phyloP scores from a whole-genome alignment of 2,797 vertebrate genomes.

The Psittacula derbiana region DNA sequence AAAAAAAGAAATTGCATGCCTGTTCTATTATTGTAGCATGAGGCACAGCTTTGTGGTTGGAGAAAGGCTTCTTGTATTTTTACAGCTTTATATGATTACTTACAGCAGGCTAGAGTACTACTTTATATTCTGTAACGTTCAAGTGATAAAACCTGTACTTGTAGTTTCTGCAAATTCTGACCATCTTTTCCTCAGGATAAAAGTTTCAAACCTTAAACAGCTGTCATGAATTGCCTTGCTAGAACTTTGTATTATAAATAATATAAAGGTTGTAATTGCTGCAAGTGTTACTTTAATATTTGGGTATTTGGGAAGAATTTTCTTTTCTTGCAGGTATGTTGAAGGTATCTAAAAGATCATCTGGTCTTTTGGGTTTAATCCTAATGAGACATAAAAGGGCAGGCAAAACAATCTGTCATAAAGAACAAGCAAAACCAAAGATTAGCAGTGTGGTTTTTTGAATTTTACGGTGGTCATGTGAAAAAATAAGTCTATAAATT shows the following conservation, averaged over 20 bases:
- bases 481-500: neutral
- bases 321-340: neutral
- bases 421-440: neutral
- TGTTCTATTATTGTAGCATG: slow-evolving; percentile 42
- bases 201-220: neutral
- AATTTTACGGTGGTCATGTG: neutral
- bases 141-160: neutral
- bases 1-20: neutral
- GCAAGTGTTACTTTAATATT: neutral
- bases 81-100: slow-evolving; percentile 41
- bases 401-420: neutral
- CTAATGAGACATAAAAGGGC: neutral
- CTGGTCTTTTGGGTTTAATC: neutral
- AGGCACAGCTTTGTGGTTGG: slow-evolving; percentile 8
- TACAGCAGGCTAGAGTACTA: neutral
- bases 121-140: neutral
- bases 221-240: neutral
- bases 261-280: neutral
- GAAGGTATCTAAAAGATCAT: neutral
- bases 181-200: neutral
- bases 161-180: slow-evolving; percentile 9
- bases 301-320: neutral
- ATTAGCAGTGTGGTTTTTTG: neutral
- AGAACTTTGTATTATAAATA: neutral
- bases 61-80: slow-evolving; percentile 34